Conservation (phyloP, 2,888 invertebrate genomes). For the Philereme vetulata region DNA sequence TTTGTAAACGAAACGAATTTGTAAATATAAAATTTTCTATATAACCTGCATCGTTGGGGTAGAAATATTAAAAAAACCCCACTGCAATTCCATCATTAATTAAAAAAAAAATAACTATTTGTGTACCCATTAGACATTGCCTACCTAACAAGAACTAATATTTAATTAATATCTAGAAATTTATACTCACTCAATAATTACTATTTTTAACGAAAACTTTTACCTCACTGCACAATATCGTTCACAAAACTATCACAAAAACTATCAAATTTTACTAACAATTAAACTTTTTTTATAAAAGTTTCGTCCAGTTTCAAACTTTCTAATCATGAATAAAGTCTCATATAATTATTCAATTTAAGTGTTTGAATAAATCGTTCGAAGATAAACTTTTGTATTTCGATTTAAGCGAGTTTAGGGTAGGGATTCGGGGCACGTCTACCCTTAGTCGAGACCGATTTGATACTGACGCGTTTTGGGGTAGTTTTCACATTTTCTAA, state of each 20-base stretch:
- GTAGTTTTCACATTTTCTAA: constrained; percentile 24
- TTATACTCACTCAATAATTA: constrained; percentile 15
- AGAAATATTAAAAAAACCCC: too few relatives aligned
- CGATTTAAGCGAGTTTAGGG: constrained; percentile 12
- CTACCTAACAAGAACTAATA: too few relatives aligned
- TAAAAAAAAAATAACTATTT: too few relatives aligned
- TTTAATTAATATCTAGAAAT: too few relatives aligned
- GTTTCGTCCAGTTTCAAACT: neutral
- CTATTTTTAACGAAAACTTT: constrained; percentile 6
- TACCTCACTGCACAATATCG: constrained; percentile 18
- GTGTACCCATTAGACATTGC: too few relatives aligned
- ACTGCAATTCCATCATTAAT: too few relatives aligned
- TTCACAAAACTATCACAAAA: constrained; percentile 7
- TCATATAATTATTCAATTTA: neutral
- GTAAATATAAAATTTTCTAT: too few relatives aligned
- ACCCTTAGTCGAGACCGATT: constrained; percentile 14
- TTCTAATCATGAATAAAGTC: constrained; percentile 6
- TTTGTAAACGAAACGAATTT: too few relatives aligned
- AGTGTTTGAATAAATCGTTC: constrained; percentile 2
- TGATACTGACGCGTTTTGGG: constrained; percentile 28
- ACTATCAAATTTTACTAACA: constrained; percentile 5
- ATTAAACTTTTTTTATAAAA: constrained; percentile 9
- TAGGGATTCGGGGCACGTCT: constrained; percentile 25
- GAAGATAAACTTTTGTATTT: constrained; percentile 20
- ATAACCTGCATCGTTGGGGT: too few relatives aligned